Percentiles rank a stretch among this genome's conserved stretches.
Conservation (phyloP, 1,140 invertebrate genomes). For the Aphelenchoides fujianensis region DNA sequence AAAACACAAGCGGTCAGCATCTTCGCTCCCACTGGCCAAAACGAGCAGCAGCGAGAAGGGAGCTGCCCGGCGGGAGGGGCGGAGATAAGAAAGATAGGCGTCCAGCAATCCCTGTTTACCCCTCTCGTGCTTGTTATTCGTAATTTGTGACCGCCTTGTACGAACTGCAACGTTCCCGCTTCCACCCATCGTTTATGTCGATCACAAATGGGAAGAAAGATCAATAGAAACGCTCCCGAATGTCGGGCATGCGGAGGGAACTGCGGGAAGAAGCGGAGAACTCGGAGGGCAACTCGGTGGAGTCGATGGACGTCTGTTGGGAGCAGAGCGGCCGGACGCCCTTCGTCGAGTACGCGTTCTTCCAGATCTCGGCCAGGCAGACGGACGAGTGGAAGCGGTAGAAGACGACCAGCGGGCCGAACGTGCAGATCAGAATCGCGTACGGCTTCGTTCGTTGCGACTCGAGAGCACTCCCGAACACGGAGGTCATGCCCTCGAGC, state of each 20-base stretch:
- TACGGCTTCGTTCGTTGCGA: slow-evolving; percentile 43
- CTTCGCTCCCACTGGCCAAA: too few relatives aligned
- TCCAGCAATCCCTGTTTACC: too few relatives aligned
- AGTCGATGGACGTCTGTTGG: slow-evolving; percentile 1
- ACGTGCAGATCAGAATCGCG: slow-evolving; percentile 53
- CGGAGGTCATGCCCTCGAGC: slow-evolving; percentile 29
- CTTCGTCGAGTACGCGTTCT: slow-evolving; percentile 41
- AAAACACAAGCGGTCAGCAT: slow-evolving; percentile 1
- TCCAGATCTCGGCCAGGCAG: slow-evolving; percentile 51
- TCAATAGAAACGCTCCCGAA: background rate
- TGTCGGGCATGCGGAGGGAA: background rate
- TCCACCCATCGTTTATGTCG: background rate
- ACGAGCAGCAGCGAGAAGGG: too few relatives aligned
- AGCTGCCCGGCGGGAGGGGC: background rate
- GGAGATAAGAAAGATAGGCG: background rate
- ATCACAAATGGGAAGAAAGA: background rate
- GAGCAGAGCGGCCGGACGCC: slow-evolving; percentile 20
- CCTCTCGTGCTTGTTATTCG: too few relatives aligned
- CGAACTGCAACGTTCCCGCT: too few relatives aligned
- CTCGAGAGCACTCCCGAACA: slow-evolving; percentile 43
- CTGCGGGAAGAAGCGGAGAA: background rate
- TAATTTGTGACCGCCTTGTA: too few relatives aligned
- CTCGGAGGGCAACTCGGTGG: background rate
- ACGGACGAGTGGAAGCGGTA: slow-evolving; percentile 44
- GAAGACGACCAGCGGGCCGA: slow-evolving; percentile 57